A percentile compares a stretch with the other conserved stretches of the same genome.
Conservation (phyloP, 2,113 vertebrate genomes). For the Loxodonta africana region DNA sequence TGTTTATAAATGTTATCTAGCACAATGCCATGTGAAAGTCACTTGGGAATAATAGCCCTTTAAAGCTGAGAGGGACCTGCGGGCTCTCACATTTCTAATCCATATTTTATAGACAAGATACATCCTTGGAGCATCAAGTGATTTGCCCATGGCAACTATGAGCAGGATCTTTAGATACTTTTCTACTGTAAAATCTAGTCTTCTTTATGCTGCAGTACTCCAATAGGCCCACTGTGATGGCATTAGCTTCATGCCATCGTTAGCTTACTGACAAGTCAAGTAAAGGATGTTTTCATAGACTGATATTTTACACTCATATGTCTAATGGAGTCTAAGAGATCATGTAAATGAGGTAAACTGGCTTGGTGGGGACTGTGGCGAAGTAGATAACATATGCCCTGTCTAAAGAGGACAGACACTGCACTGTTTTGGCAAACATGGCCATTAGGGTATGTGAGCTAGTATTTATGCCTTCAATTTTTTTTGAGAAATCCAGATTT, state of each 20-base stretch:
- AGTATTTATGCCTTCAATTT: not conserved
- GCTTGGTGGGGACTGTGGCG: not conserved
- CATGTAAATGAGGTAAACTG: conserved; percentile 5
- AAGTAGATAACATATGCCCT: not conserved
- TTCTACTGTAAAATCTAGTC: not conserved
- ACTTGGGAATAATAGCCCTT: conserved; percentile 67
- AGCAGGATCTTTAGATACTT: conserved; percentile 7
- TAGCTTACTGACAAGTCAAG: conserved; percentile 11
- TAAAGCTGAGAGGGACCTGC: conserved; percentile 36
- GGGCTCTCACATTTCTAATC: not conserved
- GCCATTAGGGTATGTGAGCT: no score
- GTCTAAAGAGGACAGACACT: not conserved
- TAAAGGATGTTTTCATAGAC: not conserved
- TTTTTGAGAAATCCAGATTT: not conserved
- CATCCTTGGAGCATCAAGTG: not conserved
- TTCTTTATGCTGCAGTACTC: not conserved
- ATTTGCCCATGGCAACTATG: conserved; percentile 19
- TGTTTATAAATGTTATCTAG: conserved; percentile 69
- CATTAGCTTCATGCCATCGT: conserved; percentile 4
- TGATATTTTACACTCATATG: not conserved
- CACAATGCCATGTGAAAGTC: conserved; percentile 67
- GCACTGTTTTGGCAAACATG: not conserved
- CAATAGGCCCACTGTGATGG: not conserved
- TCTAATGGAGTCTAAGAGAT: not conserved
- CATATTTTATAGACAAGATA: conserved; percentile 59